Conservation (phyloP, 2,797 vertebrate species). For the Pseudopleuronectes americanus region DNA sequence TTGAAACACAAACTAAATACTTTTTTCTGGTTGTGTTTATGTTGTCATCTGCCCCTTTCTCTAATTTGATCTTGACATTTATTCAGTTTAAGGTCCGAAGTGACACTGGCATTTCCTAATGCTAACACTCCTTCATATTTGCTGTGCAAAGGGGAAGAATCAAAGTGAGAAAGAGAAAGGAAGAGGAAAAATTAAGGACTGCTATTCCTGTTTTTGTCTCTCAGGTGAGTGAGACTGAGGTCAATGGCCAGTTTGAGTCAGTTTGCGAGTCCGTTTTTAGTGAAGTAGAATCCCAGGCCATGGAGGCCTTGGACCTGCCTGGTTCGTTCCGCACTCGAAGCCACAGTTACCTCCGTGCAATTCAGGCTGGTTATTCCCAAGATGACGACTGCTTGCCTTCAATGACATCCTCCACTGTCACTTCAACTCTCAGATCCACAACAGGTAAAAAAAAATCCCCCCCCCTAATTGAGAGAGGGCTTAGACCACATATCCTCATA, state of each 20-base stretch:
- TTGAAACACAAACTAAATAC: slow-evolving; percentile 60
- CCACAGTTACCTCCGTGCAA: slow-evolving; percentile 99
- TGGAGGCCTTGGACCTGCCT: slow-evolving; percentile 99
- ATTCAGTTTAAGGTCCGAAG: slow-evolving; percentile 82
- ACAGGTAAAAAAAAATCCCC: slow-evolving; percentile 90
- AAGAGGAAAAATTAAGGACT: slow-evolving; percentile 94
- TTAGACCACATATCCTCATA: slow-evolving; percentile 85
- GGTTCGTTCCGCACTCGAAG: slow-evolving; percentile 99
- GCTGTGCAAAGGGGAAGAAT: slow-evolving; percentile 91
- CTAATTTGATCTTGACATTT: slow-evolving; percentile 79
- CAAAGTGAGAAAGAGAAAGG: slow-evolving; percentile 91
- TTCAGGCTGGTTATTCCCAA: slow-evolving; percentile 99
- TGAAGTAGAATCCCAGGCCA: slow-evolving; percentile 99
- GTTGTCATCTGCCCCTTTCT: slow-evolving; percentile 68
- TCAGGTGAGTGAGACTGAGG: slow-evolving; percentile 99
- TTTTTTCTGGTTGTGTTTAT: slow-evolving; percentile 65
- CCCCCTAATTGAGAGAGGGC: slow-evolving; percentile 79
- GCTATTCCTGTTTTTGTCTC: slow-evolving; percentile 95
- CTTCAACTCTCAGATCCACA: slow-evolving; percentile 96
- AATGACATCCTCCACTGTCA: slow-evolving; percentile 94
- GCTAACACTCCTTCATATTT: slow-evolving; percentile 90
- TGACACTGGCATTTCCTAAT: slow-evolving; percentile 81
- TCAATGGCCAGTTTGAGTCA: slow-evolving; percentile 99
- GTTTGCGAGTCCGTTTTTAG: slow-evolving; percentile 99
- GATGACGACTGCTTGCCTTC: slow-evolving; percentile 97